phyloP scores from a whole-genome alignment of 2,888 invertebrate species.

The Caenorhabditis afra region DNA sequence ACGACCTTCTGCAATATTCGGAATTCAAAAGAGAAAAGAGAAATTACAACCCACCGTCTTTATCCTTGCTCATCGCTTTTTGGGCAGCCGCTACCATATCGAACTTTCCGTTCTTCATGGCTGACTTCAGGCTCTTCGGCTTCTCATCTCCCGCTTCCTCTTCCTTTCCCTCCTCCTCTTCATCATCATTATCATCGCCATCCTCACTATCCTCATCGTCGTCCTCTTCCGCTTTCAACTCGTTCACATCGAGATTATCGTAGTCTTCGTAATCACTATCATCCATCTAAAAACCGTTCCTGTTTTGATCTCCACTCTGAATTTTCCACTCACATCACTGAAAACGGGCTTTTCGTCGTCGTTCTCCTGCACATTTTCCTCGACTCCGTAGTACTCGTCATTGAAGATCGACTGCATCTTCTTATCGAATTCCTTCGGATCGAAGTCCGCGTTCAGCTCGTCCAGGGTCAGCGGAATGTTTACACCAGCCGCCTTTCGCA shows the following conservation, averaged over 20 bases:
- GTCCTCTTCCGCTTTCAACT: slow-evolving; percentile 23
- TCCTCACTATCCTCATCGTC: slow-evolving; percentile 38
- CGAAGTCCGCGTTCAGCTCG: slow-evolving; percentile 86
- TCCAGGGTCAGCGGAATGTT: slow-evolving; percentile 86
- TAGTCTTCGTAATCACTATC: slow-evolving; percentile 64
- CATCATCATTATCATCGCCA: slow-evolving; percentile 36
- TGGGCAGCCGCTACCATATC: slow-evolving; percentile 58
- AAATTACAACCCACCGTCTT: slow-evolving; percentile 29
- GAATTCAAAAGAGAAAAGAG: background rate
- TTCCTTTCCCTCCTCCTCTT: slow-evolving; percentile 29
- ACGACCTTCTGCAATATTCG: slow-evolving; percentile 56
- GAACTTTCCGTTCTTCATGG: slow-evolving; percentile 54
- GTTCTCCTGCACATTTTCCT: slow-evolving; percentile 83
- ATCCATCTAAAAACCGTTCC: slow-evolving; percentile 20
- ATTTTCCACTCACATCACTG: slow-evolving; percentile 82
- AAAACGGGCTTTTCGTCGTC: slow-evolving; percentile 89
- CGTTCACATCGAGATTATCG: slow-evolving; percentile 65
- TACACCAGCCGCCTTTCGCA: slow-evolving; percentile 90
- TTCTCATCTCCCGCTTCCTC: slow-evolving; percentile 34
- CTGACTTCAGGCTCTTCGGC: slow-evolving; percentile 10
- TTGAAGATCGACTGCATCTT: slow-evolving; percentile 86
- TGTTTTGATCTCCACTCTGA: background rate
- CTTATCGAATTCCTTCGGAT: slow-evolving; percentile 78
- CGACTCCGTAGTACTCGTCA: slow-evolving; percentile 89
- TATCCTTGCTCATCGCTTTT: slow-evolving; percentile 58